Evolutionary conservation across 2,797 vertebrate genomes (phyloP), one percentile per base, ranked within the genome.

Genomic region (Oreochromis mossambicus): DNA sequence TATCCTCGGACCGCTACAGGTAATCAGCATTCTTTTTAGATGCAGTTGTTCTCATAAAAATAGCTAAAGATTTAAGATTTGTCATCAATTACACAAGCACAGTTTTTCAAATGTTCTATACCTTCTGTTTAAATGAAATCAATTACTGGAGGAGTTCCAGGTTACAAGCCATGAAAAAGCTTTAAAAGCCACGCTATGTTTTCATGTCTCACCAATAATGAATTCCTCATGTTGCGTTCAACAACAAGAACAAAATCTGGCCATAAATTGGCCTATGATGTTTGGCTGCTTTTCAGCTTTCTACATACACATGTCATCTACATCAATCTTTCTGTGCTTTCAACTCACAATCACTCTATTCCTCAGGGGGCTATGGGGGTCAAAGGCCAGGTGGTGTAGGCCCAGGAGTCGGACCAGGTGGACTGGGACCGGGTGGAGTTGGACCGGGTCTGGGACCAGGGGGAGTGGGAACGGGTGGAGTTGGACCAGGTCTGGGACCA

Each of bases 341-440:
- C 3, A 83, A 61, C 29, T 86, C 34, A 82, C 63, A 54, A 52
- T 48, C 19, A 61, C 32, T 80, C 19, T 81, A 7, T 78, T 61
- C 12, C 26, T 61, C 66, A 91, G 91, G 87, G 41, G 92, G 90
- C 8, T 94, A 91, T 55, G 92, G 84, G 38, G 91, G 88, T 54
- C 89, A 87, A 82, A 90, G 86, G 89, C 89, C 87, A 3, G 92
- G 92, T n/a, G 92, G 91, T 7, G 54, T 90, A 1, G 82, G 89
- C n/a, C 81, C 91, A 4, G 91, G 87, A 26, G 43, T 86, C 1
- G 83, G 90, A 14, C 87, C 79, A 1, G 91, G 86, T 17, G 88
- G 81, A 4, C 5, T 85, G 1, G 76, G 87, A 58, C 14, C 14
- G 2, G 55, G 55, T 4, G 55, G 55, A 32, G 55, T 58, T 17